Evolutionary conservation across 2,888 invertebrate genomes (phyloP), one percentile per base, ranked within the genome.

Genomic region (Aporophyla nigra): DNA sequence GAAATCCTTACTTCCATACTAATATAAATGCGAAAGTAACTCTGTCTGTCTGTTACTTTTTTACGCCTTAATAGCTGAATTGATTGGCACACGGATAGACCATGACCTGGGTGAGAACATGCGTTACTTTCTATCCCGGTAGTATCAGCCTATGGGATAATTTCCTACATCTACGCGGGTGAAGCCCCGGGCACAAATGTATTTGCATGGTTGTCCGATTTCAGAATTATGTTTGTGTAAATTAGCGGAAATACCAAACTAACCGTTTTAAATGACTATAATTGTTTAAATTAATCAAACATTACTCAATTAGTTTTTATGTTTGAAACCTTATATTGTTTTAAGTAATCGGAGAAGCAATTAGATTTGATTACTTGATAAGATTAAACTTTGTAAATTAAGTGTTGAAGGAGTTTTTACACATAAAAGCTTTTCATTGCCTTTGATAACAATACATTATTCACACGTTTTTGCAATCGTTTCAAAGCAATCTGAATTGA

Each of bases 391-490:
- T 56, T 33, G 46, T 66, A 53, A 84, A 81, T 84, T 58, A 58
- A 80, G 53, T 84, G 74, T 54, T 70, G 27, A 74, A 67, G 54
- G 21, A 3, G 49, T 51, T 70, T 33, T 59, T 43, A 80, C 62
- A 71, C 7, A 53, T 10, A 21, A 66, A 79, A 62, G 53, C 65
- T 49, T 70, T 84, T 84, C 70, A 58, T 84, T 73, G 24, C 27
- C 21, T 80, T 27, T 70, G 74, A 67, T 81, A 74, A 74, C 40
- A 84, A 59, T 68, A 59, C 27, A 40, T 12, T 10, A 2, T 49
- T 76, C 78, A 82, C 82, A 82, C 76, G 76, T 61, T 82, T 79
- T 68, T 83, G 16, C 14, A 14, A 46, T 76, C 24, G 14, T 53
- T 16, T 82, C 49, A 3, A 33, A 33, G 46, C 7, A 46, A 66